These are phyloP conservation scores for Sarcophaga carnaria DNA, from an alignment of 2,888 invertebrate genomes.

Conservation along the genomic window DNA sequence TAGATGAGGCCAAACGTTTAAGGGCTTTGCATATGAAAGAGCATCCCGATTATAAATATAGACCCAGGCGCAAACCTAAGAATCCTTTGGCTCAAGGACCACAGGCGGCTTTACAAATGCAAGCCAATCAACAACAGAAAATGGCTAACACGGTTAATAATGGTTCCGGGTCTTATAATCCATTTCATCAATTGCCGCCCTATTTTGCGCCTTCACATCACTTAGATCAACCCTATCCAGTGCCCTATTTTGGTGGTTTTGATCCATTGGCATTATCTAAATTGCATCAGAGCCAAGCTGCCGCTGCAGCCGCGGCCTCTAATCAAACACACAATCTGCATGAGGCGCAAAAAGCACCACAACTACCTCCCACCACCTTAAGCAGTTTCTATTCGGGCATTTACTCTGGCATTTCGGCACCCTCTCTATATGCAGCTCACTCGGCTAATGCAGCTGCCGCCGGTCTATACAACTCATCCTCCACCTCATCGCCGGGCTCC, in stretches of 20 bases:
- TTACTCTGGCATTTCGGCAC: slow-evolving; percentile 81
- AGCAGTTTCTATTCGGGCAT: slow-evolving; percentile 82
- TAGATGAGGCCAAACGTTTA: slow-evolving; percentile 96
- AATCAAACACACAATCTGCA: slow-evolving; percentile 78
- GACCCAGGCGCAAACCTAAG: slow-evolving; percentile 92
- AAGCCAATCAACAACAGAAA: slow-evolving; percentile 77
- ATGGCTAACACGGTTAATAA: slow-evolving; percentile 73
- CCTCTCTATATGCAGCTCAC: slow-evolving; percentile 81
- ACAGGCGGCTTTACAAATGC: slow-evolving; percentile 78
- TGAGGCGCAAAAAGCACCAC: slow-evolving; percentile 80
- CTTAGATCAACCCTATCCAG: slow-evolving; percentile 84
- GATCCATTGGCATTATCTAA: slow-evolving; percentile 81
- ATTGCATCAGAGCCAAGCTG: slow-evolving; percentile 80
- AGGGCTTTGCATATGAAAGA: slow-evolving; percentile 94
- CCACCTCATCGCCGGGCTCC: slow-evolving; percentile 81
- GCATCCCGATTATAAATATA: slow-evolving; percentile 95
- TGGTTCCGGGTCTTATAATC: slow-evolving; percentile 84
- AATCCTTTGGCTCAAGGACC: slow-evolving; percentile 84
- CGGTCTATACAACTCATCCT: slow-evolving; percentile 81
- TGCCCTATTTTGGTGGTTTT: slow-evolving; percentile 82
- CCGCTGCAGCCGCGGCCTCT: slow-evolving; percentile 79
- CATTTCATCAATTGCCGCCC: slow-evolving; percentile 86
- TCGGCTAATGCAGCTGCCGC: slow-evolving; percentile 79
- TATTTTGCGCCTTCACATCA: slow-evolving; percentile 90
- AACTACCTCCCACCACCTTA: slow-evolving; percentile 80